These are phyloP conservation scores for Habroteleia sp. DNA, from an alignment of 2,888 invertebrate species.

Conservation along the genomic window DNA sequence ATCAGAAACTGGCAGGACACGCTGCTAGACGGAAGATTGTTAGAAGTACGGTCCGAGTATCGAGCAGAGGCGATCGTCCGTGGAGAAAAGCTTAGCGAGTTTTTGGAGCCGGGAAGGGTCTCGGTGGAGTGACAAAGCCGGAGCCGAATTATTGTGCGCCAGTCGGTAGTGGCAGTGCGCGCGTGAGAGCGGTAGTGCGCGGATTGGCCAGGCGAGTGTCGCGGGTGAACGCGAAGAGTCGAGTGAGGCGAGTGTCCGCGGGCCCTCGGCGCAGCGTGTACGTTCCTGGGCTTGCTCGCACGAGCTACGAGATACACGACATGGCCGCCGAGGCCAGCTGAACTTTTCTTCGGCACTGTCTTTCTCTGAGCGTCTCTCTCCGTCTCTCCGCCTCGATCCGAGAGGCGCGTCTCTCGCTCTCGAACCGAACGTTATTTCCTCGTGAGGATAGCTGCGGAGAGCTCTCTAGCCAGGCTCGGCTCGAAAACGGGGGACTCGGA, in stretches of 20 bases:
- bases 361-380: slow-evolving; percentile 25
- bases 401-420: not conserved
- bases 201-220: slow-evolving; percentile 18
- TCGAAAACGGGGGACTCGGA: not conserved
- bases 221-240: slow-evolving; percentile 22
- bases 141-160: not conserved
- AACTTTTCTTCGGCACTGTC: slow-evolving; percentile 70
- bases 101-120: not conserved
- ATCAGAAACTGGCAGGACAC: slow-evolving; percentile 64
- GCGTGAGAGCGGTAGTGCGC: slow-evolving; percentile 15
- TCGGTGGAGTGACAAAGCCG: not conserved
- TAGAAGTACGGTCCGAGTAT: not conserved
- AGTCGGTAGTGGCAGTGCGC: slow-evolving; percentile 6
- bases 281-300: slow-evolving; percentile 52
- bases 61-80: no score
- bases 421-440: no score
- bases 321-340: slow-evolving; percentile 80
- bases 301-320: slow-evolving; percentile 68
- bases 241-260: slow-evolving; percentile 23
- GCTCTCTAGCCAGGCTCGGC: not conserved
- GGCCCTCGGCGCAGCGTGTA: slow-evolving; percentile 12
- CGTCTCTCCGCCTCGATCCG: not conserved
- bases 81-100: no score
- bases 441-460: no score
- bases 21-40: slow-evolving; percentile 49